Base-by-base conservation (phyloP, 2,888 invertebrate genomes). In the Synanthedon andrenaeformis region DNA sequence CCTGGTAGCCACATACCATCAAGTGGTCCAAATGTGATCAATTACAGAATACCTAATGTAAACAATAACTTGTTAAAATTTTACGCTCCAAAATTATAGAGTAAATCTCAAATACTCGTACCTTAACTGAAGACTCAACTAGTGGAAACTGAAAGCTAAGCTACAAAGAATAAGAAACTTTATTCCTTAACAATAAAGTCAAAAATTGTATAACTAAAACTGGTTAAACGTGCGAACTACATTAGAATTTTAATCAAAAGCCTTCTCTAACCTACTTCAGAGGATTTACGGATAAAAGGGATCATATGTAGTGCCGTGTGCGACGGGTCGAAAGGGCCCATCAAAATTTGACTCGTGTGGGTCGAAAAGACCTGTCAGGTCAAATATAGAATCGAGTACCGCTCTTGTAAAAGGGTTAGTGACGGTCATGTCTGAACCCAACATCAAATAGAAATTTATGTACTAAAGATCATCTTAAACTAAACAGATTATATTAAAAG, bases 201-300 rank as follows among this genome's bases (percentile, higher is more conserved):
- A 3, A 35, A 35, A 35, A 10, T 10, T 35, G 35, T 35, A 35
- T 10, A 35, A 6, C 35, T 35, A 10, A 35, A 35, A 35, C 0
- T 35, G 10, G 35, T 35, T 35, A 35, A 35, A 35, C 14, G 45
- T 45, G 14, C 12, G 13, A 45, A 45, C 45, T 45, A 14, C 45
- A 8, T 45, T 45, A 45, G 45, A 45, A 45, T 45, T 45, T 45
- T 45, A 14, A 35, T 35, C 45, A 52, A 52, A 48, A 17, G 49
- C 45, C 52, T 53, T 55, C 35, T 35, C 35, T 59, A 59, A 56
- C 55, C 56, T 52, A 56, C 55, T 59, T 59, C 45, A 45, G 52
- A 54, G 57, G 57, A 55, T 55, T 54, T 55, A 56, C 53, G 52
- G 23, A 19, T 41, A 10, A 49, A 57, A 50, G 42, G 56, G 54